phyloP scores from a whole-genome alignment of 2,113 vertebrate species.

The Phocoena phocoena region DNA sequence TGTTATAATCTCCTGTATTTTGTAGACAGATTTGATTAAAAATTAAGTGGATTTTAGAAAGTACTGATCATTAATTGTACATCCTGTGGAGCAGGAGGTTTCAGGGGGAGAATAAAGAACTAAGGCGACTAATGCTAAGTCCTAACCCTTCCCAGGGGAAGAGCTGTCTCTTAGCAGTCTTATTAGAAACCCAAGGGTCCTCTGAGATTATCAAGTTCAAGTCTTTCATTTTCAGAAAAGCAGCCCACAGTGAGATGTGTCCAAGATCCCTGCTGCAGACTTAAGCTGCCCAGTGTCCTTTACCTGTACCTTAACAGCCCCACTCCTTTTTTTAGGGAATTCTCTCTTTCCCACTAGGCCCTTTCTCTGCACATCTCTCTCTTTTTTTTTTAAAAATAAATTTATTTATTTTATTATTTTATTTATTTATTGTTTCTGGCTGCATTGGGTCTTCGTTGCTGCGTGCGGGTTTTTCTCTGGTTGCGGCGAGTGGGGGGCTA shows the following conservation, averaged over 20 bases:
- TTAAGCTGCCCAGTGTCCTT: not conserved
- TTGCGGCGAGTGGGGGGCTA: too few relatives aligned
- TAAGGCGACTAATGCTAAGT: not conserved
- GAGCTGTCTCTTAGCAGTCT: not conserved
- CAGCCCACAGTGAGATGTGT: not conserved
- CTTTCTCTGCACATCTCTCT: not conserved
- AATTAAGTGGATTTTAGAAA: not conserved
- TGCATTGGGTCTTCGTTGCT: too few relatives aligned
- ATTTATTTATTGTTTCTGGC: too few relatives aligned
- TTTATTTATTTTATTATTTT: too few relatives aligned
- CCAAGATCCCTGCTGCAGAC: not conserved
- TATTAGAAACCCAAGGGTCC: not conserved
- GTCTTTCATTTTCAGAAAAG: not conserved
- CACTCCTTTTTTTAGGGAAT: not conserved
- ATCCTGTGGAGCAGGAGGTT: not conserved
- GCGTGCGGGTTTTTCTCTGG: too few relatives aligned
- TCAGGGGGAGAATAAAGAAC: not conserved
- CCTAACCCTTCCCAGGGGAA: not conserved
- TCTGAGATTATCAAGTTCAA: not conserved
- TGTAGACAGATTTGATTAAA: not conserved
- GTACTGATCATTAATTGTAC: not conserved
- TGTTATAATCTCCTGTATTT: not conserved
- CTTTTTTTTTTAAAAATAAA: too few relatives aligned
- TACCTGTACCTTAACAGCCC: not conserved
- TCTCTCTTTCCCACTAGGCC: not conserved